Percentiles rank a stretch among this genome's conserved stretches.
These are phyloP conservation scores for Protosalanx chinensis DNA, from an alignment of 2,797 vertebrate species.

Conservation along the genomic window DNA sequence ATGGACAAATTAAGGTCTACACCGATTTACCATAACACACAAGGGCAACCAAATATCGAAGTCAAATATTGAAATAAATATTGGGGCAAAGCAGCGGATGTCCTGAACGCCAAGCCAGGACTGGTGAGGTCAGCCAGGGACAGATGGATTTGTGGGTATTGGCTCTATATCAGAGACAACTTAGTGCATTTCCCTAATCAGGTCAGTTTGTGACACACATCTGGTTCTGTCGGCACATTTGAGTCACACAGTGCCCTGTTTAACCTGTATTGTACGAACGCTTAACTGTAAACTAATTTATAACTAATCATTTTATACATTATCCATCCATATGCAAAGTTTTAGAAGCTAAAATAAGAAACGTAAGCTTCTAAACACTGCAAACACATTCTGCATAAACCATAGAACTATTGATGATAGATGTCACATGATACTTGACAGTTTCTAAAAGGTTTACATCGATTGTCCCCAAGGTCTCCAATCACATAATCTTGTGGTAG, in stretches of 20 bases:
- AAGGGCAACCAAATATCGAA: not conserved
- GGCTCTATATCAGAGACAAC: conserved; percentile 8
- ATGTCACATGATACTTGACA: conserved; percentile 9
- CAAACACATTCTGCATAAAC: not conserved
- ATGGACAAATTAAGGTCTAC: too few species aligned
- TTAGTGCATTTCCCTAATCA: not conserved
- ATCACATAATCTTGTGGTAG: conserved; percentile 52
- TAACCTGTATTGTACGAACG: not conserved
- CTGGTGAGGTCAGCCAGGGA: not conserved
- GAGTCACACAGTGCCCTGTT: not conserved
- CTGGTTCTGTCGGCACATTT: not conserved
- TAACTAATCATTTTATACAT: not conserved
- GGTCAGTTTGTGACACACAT: conserved; percentile 3
- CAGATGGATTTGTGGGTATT: not conserved
- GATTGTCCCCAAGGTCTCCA: conserved; percentile 45
- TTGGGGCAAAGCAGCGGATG: not conserved
- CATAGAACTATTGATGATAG: not conserved
- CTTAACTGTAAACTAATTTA: not conserved
- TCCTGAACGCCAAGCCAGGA: not conserved
- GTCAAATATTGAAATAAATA: conserved; percentile 1
- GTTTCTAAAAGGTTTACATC: conserved; percentile 26
- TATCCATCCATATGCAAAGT: too few species aligned
- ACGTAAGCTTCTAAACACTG: not conserved
- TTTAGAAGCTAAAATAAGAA: not conserved
- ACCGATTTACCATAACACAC: too few species aligned